These are phyloP conservation scores for Drosophila colorata DNA, from an alignment of 2,888 invertebrate species.

Conservation along the genomic window DNA sequence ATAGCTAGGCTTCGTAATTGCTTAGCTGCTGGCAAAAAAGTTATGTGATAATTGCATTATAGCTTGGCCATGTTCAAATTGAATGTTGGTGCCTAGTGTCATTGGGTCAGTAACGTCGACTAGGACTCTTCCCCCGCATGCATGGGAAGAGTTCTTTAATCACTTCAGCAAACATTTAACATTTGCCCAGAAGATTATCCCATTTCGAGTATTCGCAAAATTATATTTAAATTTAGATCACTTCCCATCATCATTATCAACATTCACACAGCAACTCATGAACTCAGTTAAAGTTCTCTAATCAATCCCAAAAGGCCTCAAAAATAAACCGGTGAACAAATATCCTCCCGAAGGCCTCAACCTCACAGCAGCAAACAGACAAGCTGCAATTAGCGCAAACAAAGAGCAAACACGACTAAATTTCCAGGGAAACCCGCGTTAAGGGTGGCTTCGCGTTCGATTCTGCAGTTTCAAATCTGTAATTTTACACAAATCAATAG, in stretches of 20 bases:
- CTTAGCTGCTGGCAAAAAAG: constrained; percentile 48
- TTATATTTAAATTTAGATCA: constrained; percentile 58
- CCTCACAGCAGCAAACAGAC: constrained; percentile 42
- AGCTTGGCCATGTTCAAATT: constrained; percentile 32
- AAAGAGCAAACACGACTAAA: constrained; percentile 59
- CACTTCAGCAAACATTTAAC: constrained; percentile 19
- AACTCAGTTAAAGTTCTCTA: constrained; percentile 25
- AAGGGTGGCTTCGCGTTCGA: constrained; percentile 30
- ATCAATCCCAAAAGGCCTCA: constrained; percentile 33
- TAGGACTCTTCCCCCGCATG: neutral
- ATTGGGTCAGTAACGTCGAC: constrained; percentile 28
- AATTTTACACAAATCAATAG: constrained; percentile 67
- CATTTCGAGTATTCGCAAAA: constrained; percentile 34
- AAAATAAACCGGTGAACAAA: constrained; percentile 53
- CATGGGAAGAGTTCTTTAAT: constrained; percentile 7
- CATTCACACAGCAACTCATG: neutral
- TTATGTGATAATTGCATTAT: constrained; percentile 67
- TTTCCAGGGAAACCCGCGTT: constrained; percentile 13
- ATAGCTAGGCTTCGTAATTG: constrained; percentile 12
- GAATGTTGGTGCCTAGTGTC: constrained; percentile 34
- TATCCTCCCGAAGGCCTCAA: constrained; percentile 42
- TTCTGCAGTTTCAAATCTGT: constrained; percentile 36
- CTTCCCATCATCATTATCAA: constrained; percentile 29
- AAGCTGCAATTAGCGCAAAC: constrained; percentile 71
- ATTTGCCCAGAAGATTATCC: constrained; percentile 46